phyloP scores from a whole-genome alignment of 2,797 vertebrate species.

The Sebastes melanostomus region DNA sequence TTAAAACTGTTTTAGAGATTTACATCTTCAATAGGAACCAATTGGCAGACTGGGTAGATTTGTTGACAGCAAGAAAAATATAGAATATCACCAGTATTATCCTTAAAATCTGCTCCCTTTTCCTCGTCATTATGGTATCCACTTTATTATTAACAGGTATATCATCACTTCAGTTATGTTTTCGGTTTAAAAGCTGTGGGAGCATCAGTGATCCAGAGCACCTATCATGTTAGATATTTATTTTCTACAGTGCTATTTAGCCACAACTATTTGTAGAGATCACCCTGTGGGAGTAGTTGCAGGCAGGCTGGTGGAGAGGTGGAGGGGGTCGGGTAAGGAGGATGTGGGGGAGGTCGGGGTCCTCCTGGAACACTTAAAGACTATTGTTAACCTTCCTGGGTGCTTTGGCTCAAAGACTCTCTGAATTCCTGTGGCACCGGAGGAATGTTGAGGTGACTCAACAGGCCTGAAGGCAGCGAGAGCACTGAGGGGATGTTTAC shows the following conservation, averaged over 20 bases:
- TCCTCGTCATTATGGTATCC: too few relatives aligned
- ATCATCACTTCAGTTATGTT: not conserved
- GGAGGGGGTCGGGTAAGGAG: not conserved
- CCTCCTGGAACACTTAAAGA: not conserved
- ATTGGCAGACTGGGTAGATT: too few relatives aligned
- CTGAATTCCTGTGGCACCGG: constrained; percentile 31
- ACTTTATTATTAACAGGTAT: not conserved
- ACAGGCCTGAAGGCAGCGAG: constrained; percentile 19
- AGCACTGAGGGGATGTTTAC: constrained; percentile 9
- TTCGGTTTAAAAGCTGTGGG: not conserved
- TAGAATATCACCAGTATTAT: not conserved
- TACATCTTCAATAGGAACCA: not conserved
- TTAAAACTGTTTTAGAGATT: not conserved
- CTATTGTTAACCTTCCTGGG: constrained; percentile 1
- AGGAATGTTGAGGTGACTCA: constrained; percentile 56
- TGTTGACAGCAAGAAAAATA: too few relatives aligned
- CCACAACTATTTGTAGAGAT: not conserved
- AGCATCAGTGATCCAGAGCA: not conserved
- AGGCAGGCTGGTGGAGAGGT: not conserved
- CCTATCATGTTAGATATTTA: not conserved
- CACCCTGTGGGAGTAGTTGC: not conserved
- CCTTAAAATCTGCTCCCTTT: not conserved
- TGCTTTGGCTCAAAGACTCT: constrained; percentile 11
- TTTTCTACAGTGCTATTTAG: not conserved
- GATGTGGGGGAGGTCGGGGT: not conserved